These are phyloP conservation scores for Hylyphantes graminicola DNA, from an alignment of 1,140 invertebrate species.

Conservation along the genomic window DNA sequence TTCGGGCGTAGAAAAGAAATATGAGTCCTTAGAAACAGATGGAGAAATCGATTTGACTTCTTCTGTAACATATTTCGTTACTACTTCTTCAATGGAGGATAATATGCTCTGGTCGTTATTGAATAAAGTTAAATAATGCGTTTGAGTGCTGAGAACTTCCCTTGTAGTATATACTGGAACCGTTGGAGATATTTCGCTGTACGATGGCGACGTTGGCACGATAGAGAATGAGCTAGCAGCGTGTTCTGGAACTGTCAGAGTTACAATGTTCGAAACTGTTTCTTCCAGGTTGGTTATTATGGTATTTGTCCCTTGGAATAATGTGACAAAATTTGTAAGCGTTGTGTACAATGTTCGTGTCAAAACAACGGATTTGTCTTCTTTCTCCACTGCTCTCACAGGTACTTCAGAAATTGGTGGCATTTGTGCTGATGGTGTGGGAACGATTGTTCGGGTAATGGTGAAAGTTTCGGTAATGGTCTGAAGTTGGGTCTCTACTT, in stretches of 20 bases:
- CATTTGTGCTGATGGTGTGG: conserved; percentile 25
- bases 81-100: conserved; percentile 63
- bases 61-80: conserved; percentile 61
- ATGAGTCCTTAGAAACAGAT: background rate
- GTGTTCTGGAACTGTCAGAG: conserved; percentile 52
- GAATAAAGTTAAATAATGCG: conserved; percentile 63
- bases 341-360: conserved; percentile 63
- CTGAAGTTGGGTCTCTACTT: conserved; percentile 62
- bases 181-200: background rate
- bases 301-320: conserved; percentile 83
- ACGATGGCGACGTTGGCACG: background rate
- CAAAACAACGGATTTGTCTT: conserved; percentile 46
- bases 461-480: conserved; percentile 62
- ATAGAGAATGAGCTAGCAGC: conserved; percentile 29
- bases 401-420: background rate
- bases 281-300: conserved; percentile 84
- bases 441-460: conserved; percentile 52
- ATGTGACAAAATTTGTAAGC: conserved; percentile 85
- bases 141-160: conserved; percentile 62
- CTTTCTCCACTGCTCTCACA: background rate
- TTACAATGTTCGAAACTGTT: conserved; percentile 69
- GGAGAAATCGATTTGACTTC: conserved; percentile 9
- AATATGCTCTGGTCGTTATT: conserved; percentile 61
- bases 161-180: conserved; percentile 52
- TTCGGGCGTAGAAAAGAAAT: background rate